phyloP scores from a whole-genome alignment of 2,888 invertebrate species.

The Drosophila nr. fundita region DNA sequence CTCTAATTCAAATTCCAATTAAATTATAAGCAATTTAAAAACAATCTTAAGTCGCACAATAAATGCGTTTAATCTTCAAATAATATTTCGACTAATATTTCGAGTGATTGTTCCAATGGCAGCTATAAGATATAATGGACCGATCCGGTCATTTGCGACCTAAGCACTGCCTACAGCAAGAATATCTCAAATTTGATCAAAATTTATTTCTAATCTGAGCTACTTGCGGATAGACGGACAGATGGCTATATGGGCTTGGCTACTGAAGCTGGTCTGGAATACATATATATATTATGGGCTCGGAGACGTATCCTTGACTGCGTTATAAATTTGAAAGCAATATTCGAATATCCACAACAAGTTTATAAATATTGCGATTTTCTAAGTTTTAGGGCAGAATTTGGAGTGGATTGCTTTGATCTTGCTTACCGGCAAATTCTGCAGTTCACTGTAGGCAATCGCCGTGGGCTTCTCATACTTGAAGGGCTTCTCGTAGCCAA shows the following conservation, averaged over 20 bases:
- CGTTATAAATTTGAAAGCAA: not conserved
- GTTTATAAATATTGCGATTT: not conserved
- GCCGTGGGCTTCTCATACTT: constrained; percentile 82
- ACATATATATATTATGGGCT: not conserved
- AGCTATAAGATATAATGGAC: not conserved
- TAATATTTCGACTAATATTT: not conserved
- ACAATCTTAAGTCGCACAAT: not conserved
- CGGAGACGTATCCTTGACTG: not conserved
- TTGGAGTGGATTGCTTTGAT: not conserved
- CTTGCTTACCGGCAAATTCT: constrained; percentile 80
- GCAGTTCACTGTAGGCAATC: constrained; percentile 72
- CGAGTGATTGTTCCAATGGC: not conserved
- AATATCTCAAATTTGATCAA: not conserved
- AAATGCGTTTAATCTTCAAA: not conserved
- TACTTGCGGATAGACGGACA: not conserved
- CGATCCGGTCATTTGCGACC: not conserved
- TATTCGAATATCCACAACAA: not conserved
- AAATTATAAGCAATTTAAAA: not conserved
- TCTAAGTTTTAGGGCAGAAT: not conserved
- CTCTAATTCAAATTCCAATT: not conserved
- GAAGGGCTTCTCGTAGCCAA: constrained; percentile 81
- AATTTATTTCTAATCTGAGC: not conserved
- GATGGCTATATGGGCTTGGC: not conserved
- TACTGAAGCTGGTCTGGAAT: not conserved
- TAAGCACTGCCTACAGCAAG: not conserved